Percentiles rank a stretch among this genome's conserved stretches.
These are phyloP conservation scores for Oxyura jamaicensis DNA, from an alignment of 2,113 vertebrate genomes.

Conservation along the genomic window DNA sequence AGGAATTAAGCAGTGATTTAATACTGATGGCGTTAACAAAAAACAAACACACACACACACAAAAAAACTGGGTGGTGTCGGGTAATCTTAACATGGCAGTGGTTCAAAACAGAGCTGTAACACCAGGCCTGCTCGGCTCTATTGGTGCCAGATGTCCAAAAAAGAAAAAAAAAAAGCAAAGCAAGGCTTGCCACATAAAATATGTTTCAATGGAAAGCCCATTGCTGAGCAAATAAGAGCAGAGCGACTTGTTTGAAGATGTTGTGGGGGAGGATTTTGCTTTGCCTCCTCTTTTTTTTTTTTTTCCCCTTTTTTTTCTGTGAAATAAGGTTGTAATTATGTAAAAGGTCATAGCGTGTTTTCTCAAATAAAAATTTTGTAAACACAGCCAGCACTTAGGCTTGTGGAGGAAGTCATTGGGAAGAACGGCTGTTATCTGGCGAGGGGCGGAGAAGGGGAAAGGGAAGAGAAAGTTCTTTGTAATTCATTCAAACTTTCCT, in stretches of 20 bases:
- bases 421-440: slow-evolving; percentile 39
- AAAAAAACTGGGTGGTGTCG: slow-evolving; percentile 78
- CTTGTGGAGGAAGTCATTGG: slow-evolving; percentile 48
- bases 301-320: neutral
- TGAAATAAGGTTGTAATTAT: slow-evolving; percentile 74
- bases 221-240: slow-evolving; percentile 63
- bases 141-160: slow-evolving; percentile 93
- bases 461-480: slow-evolving; percentile 49
- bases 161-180: slow-evolving; percentile 57
- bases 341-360: slow-evolving; percentile 60
- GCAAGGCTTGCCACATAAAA: slow-evolving; percentile 85
- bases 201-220: slow-evolving; percentile 84
- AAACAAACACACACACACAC: slow-evolving; percentile 1
- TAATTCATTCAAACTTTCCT: slow-evolving; percentile 45
- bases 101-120: slow-evolving; percentile 86
- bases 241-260: slow-evolving; percentile 68
- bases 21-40: slow-evolving; percentile 33
- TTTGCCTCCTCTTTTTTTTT: slow-evolving; percentile 10
- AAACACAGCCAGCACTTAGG: neutral
- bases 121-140: slow-evolving; percentile 79
- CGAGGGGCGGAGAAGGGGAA: neutral
- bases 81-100: slow-evolving; percentile 87
- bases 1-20: slow-evolving; percentile 51
- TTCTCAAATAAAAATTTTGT: slow-evolving; percentile 49
- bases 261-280: slow-evolving; percentile 49